A percentile compares a stretch with the other conserved stretches of the same genome.
Conservation (phyloP, 2,797 vertebrate species). For the Distichodus sexfasciatus region DNA sequence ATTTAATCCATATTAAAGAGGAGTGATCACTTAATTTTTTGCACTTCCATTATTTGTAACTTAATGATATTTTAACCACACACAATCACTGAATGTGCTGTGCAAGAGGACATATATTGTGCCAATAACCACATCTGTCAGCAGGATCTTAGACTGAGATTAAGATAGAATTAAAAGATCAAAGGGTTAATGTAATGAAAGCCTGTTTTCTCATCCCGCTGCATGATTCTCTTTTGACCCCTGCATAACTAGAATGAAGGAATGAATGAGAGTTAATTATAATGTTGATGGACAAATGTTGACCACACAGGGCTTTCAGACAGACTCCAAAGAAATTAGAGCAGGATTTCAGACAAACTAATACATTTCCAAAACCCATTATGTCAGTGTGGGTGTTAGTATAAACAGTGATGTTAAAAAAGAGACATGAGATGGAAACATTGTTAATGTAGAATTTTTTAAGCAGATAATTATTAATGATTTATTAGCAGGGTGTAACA, state of each 20-base stretch:
- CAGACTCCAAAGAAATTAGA: neutral
- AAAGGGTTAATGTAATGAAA: slow-evolving; percentile 60
- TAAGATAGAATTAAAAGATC: slow-evolving; percentile 63
- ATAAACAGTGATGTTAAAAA: no score
- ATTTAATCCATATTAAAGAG: no score
- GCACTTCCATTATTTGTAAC: no score
- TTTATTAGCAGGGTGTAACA: no score
- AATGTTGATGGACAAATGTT: slow-evolving; percentile 70
- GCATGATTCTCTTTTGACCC: slow-evolving; percentile 1
- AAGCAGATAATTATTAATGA: no score
- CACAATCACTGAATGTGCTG: no score
- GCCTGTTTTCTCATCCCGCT: slow-evolving; percentile 56
- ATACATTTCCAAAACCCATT: neutral
- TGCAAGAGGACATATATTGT: neutral
- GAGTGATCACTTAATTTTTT: no score
- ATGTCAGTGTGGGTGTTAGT: no score
- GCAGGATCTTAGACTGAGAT: slow-evolving; percentile 55
- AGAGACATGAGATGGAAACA: no score
- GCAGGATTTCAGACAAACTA: neutral
- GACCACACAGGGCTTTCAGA: slow-evolving; percentile 64
- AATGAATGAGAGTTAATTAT: slow-evolving; percentile 58
- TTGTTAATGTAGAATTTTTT: no score
- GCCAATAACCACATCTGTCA: slow-evolving; percentile 43
- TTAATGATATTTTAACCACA: no score
- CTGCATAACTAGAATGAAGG: slow-evolving; percentile 30